Percentiles rank a stretch among this genome's conserved stretches.
phyloP scores from a whole-genome alignment of 2,888 invertebrate genomes.

The Eurois occulta region DNA sequence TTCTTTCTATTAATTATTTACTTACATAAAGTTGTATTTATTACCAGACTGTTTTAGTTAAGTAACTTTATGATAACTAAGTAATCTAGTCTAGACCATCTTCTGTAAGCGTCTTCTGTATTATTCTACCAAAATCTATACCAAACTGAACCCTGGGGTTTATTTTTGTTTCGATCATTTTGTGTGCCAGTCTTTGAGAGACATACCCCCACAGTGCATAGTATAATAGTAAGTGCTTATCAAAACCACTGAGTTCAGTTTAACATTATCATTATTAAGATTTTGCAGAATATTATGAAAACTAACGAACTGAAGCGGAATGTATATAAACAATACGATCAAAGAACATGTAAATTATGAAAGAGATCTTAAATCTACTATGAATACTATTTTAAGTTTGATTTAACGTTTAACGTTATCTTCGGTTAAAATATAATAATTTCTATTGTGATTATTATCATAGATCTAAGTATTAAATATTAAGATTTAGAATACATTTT shows the following conservation, averaged over 20 bases:
- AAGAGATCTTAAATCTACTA: conserved; percentile 15
- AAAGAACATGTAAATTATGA: conserved; percentile 29
- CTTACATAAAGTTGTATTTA: conserved; percentile 30
- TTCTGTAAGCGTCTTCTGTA: conserved; percentile 5
- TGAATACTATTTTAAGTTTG: conserved; percentile 31
- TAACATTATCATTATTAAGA: background rate
- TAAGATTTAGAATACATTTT: conserved; percentile 69
- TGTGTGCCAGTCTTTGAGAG: background rate
- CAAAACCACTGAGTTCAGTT: conserved; percentile 3
- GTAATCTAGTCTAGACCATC: conserved; percentile 32
- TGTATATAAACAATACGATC: conserved; percentile 37
- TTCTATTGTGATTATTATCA: conserved; percentile 80
- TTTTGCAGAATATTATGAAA: conserved; percentile 19
- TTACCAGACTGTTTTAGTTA: conserved; percentile 19
- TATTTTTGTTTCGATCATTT: conserved; percentile 6
- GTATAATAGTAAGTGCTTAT: conserved; percentile 4
- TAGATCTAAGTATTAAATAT: conserved; percentile 72
- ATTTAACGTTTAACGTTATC: conserved; percentile 75
- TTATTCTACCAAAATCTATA: conserved; percentile 24
- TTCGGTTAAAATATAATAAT: conserved; percentile 70
- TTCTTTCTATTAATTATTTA: conserved; percentile 43
- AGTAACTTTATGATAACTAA: conserved; percentile 12
- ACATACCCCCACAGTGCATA: background rate
- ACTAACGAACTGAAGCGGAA: conserved; percentile 25
- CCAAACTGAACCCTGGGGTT: conserved; percentile 1